Evolutionary conservation across 2,888 invertebrate species (phyloP), one percentile per base, ranked within the genome.

Genomic region (Autographa gamma): DNA sequence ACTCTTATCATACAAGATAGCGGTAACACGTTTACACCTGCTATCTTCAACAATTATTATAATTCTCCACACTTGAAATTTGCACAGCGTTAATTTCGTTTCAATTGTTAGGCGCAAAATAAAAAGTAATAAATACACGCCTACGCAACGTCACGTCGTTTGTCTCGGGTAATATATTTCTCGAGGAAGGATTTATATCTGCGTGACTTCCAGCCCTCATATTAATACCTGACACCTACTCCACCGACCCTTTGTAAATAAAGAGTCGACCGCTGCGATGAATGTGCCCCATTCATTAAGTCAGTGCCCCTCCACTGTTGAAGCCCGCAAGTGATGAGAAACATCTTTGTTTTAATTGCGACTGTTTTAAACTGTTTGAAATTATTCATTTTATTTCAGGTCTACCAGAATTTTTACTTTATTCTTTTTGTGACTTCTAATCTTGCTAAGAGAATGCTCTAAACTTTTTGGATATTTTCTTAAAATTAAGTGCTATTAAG

Each of bases 211-310:
- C 64, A 69, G 11, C 64, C 61, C 41, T 73, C 69, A 66, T 81
- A 77, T 80, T 69, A 68, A 79, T 71, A 71, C 70, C 58, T 19
- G 60, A 60, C 74, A 67, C 61, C 66, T 60, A 61, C 64, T 80
- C 69, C 69, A 74, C 64, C 48, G 71, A 67, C 71, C 71, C 71
- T 81, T 63, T 65, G 43, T 65, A 71, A 67, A 81, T 71, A 79
- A 69, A 75, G 75, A 70, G 64, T 65, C 56, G 31, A 66, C 56
- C 60, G 54, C 69, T 74, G 14, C 52, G 48, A 75, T 70, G 68
- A 70, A 75, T 77, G 71, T 69, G 63, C 54, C 38, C 60, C 66
- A 70, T 71, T 77, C 68, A 77, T 77, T 81, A 80, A 66, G 60
- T 68, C 41, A 71, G 62, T 32, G 63, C 61, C 61, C 58, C 41